phyloP scores from a whole-genome alignment of 2,797 vertebrate genomes.

The Chlorospingus flavigularis region DNA sequence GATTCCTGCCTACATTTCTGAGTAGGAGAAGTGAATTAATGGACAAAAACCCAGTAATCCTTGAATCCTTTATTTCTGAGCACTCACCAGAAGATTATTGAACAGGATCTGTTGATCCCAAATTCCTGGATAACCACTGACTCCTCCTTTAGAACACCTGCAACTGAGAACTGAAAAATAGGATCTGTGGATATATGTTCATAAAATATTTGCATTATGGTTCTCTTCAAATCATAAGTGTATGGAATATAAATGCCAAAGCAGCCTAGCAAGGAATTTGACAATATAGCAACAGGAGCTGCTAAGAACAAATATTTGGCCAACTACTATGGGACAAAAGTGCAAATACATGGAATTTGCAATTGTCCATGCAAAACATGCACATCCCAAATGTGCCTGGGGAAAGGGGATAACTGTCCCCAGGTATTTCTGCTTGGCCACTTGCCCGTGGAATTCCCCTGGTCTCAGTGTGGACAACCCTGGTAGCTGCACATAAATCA shows the following conservation, averaged over 20 bases:
- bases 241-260: not conserved
- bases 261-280: not conserved
- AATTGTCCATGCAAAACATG: not conserved
- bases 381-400: accelerated
- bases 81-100: not conserved
- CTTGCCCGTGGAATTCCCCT: not conserved
- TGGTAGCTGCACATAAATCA: not conserved
- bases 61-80: not conserved
- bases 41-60: not conserved
- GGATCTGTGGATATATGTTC: not conserved
- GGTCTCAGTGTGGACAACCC: not conserved
- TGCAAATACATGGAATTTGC: not conserved
- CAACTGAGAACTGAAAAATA: not conserved
- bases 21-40: not conserved
- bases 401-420: not conserved
- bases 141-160: not conserved
- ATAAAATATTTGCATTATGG: not conserved
- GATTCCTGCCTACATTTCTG: not conserved
- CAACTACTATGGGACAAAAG: not conserved
- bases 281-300: not conserved
- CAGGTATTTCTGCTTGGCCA: not conserved
- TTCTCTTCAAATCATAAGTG: not conserved
- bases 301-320: conserved; percentile 4
- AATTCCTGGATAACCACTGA: not conserved
- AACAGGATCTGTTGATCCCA: not conserved